Evolutionary conservation across 2,113 vertebrate species (phyloP).

Genomic region (Tretioscincus oriximinensis): DNA sequence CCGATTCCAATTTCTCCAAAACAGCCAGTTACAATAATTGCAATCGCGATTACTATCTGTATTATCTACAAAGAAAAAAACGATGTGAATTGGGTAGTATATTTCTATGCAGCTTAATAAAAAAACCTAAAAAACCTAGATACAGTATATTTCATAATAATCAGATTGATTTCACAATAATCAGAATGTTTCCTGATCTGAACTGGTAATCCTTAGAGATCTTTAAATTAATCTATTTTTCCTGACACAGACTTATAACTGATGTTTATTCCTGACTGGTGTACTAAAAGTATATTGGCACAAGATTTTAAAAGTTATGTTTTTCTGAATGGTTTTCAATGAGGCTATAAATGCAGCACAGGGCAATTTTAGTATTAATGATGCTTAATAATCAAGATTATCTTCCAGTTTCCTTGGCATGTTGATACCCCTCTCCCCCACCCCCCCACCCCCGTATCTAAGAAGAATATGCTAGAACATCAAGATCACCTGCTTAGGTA

Average conservation of each 20-base stretch:
- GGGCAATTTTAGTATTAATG: too few relatives aligned
- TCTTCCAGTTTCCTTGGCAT: too few relatives aligned
- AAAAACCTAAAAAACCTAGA: not conserved
- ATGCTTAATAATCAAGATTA: too few relatives aligned
- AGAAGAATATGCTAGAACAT: too few relatives aligned
- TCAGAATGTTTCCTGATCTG: not conserved
- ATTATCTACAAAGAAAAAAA: constrained; percentile 19
- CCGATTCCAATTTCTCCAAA: constrained; percentile 40
- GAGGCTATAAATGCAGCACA: too few relatives aligned
- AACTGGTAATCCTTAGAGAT: not conserved
- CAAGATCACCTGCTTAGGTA: too few relatives aligned
- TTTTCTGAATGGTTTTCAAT: too few relatives aligned
- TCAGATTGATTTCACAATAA: not conserved
- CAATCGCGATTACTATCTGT: constrained; percentile 15
- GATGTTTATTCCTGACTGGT: not conserved
- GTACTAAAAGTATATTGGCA: too few relatives aligned
- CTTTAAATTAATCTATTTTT: not conserved
- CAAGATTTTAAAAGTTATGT: too few relatives aligned
- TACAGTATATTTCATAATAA: not conserved
- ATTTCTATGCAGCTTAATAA: not conserved
- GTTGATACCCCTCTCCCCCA: too few relatives aligned
- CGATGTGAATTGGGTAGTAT: not conserved
- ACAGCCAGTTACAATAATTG: constrained; percentile 37
- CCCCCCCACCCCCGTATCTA: too few relatives aligned
- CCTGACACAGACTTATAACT: not conserved